These are phyloP conservation scores for Eutrigla gurnardus DNA, from an alignment of 2,797 vertebrate genomes.

Conservation along the genomic window DNA sequence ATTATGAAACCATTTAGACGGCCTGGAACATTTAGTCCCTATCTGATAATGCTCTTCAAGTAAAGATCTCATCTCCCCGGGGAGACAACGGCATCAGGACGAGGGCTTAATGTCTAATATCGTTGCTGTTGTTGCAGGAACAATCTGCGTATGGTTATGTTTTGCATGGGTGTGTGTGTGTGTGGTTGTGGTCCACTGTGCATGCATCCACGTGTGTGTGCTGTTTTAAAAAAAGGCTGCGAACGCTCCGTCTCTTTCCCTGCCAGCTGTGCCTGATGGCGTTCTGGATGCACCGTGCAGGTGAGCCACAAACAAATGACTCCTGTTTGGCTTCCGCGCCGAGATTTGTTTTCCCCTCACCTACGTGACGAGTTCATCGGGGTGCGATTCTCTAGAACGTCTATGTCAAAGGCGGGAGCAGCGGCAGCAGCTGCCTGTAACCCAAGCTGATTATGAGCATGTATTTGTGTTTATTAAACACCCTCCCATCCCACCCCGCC, in stretches of 20 bases:
- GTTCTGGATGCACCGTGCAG: constrained; percentile 34
- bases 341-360: constrained; percentile 31
- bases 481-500: constrained; percentile 55
- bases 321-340: background rate
- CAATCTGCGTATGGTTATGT: background rate
- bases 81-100: constrained; percentile 35
- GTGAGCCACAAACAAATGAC: background rate
- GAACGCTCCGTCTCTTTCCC: too few species aligned
- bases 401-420: constrained; percentile 50
- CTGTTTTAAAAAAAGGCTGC: too few species aligned
- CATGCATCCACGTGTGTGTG: background rate
- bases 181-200: constrained; percentile 4
- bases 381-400: constrained; percentile 53
- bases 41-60: constrained; percentile 57
- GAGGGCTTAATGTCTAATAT: constrained; percentile 45
- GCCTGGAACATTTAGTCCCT: constrained; percentile 66
- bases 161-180: constrained; percentile 10
- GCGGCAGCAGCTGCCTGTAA: constrained; percentile 75
- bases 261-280: constrained; percentile 22
- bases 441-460: constrained; percentile 71
- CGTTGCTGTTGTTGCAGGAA: constrained; percentile 16
- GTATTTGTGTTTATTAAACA: constrained; percentile 83
- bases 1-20: constrained; percentile 63
- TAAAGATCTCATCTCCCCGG: constrained; percentile 26
- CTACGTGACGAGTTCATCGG: constrained; percentile 9